Base-by-base conservation (phyloP, 35 echinoderm and acorn worm species). In the Apostichopus parvimensis region DNA sequence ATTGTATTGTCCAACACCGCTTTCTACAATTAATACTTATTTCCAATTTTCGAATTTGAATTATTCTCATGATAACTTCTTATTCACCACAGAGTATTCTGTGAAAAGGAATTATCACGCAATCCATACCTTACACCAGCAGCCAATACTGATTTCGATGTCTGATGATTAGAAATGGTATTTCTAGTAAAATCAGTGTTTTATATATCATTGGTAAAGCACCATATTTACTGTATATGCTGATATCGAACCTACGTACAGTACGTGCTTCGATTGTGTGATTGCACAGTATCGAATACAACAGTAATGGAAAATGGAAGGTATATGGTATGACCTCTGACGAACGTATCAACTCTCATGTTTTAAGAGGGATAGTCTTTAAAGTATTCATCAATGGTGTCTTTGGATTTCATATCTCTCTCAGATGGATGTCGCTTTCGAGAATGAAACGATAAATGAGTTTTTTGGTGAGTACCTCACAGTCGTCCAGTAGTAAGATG, bases 331-430 rank as follows among this genome's bases (percentile, higher is more conserved):
- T 23, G 9, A 9, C 8, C 56, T 58, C 56, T 84, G 81, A 84
- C 81, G 17, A 59, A 5, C 54, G 56, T 56, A 22, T 20, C 6
- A 58, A 84, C 23, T 84, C 53, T 22, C 8, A 9, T 15, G 56
- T 58, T 21, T 21, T 5, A 58, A 22, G 21, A 58, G 6, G 57
- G 55, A 58, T 17, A 84, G 81, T 59, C 20, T 14, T 58, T 56
- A 59, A 84, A 84, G 81, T 84, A 84, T 84, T 84, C 81, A 84
- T 84, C n/a, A 84, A 84, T 84, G 81, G 28, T 84, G 52, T 23
- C 58, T 23, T 58, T 22, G 54, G 57, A 84, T 22, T 21, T 23
- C 18, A 84, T 60, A 84, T 58, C 54, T 84, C 10, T 84, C 81
- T 56, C 81, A 84, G 81, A 84, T 84, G 81, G 81, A 84, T 84